Base-by-base conservation (phyloP, 2,113 vertebrate genomes). In the Apteryx owenii region DNA sequence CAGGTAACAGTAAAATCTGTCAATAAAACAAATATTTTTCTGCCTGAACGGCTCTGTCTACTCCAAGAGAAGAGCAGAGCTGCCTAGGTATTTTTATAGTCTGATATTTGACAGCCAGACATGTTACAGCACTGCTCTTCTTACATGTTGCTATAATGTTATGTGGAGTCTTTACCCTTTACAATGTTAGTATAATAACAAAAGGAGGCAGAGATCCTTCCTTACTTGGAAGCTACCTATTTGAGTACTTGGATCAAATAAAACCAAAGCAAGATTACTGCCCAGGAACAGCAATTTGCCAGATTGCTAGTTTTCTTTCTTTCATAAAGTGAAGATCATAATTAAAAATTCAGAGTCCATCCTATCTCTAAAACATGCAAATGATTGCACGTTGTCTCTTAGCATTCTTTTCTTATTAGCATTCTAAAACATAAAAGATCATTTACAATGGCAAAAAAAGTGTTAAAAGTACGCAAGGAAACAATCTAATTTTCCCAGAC, bases 1-100 rank as follows among this genome's bases (percentile, higher is more conserved):
- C 84, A 96, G 97, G 95, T 65, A 98, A 83, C 86, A 60, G 75
- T 86, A 91, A 95, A 97, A 91, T 82, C 92, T 97, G 97, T 97
- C 97, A 97, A 95, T 97, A 93, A 97, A 97, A 82, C 83, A 96
- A 96, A 94, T 89, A 86, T 19, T 76, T 81, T 90, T 91, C 54
- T 90, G 93, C 91, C 33, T 91, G 76, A 77, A 46, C 31, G 71
- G 73, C 81, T 88, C 88, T 88, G 58, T 81, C 68, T 82, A 65
- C 71, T 93, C 69, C n/a, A 36, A 79, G 81, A 68, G 69, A 81
- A 56, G 78, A 85, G 50, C 68, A 60, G 75, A 92, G 44, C 84
- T 95, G 76, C 85, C 73, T 36, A 29, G 56, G 81, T 90, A 51
- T 93, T 94, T 93, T 95, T 95, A 87, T 73, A 93, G 90, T 51